Percentiles rank a stretch among this genome's conserved stretches.
Evolutionary conservation across 2,888 invertebrate genomes (phyloP).

Genomic region (Leptura quadrifasciata): DNA sequence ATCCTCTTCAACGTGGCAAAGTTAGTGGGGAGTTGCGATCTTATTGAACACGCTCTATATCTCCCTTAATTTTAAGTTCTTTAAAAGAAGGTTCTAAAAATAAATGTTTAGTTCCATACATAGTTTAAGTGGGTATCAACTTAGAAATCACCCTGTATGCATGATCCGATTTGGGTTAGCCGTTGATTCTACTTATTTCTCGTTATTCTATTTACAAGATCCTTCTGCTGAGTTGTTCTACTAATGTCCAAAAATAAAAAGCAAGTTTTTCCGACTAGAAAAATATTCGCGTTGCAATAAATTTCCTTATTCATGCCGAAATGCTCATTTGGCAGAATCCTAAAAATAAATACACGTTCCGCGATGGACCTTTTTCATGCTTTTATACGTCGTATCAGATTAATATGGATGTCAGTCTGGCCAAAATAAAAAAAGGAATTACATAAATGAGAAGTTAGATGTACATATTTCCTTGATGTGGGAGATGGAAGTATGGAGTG

Average conservation of each 20-base stretch:
- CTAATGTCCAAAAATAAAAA: background rate
- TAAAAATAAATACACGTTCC: background rate
- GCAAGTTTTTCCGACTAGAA: background rate
- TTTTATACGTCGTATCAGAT: constrained; percentile 6
- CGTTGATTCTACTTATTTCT: too few relatives aligned
- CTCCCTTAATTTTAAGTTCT: too few relatives aligned
- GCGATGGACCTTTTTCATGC: background rate
- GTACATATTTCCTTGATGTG: constrained; percentile 4
- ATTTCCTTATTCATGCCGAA: background rate
- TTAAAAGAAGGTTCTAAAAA: too few relatives aligned
- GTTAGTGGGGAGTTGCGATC: too few relatives aligned
- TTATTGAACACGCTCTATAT: too few relatives aligned
- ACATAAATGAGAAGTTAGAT: background rate
- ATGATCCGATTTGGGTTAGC: too few relatives aligned
- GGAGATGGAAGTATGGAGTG: constrained; percentile 22
- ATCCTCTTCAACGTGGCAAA: too few relatives aligned
- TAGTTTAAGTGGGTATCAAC: too few relatives aligned
- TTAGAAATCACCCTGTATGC: too few relatives aligned
- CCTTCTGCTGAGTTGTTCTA: background rate
- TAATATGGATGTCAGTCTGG: constrained; percentile 7
- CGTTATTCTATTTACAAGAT: too few relatives aligned
- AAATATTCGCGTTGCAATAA: background rate
- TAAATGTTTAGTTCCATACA: too few relatives aligned
- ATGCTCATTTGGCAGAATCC: constrained; percentile 7
- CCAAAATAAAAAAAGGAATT: background rate